Evolutionary conservation across 2,888 invertebrate genomes (phyloP), one percentile per base, ranked within the genome.

Genomic region (Drosophila limbata): DNA sequence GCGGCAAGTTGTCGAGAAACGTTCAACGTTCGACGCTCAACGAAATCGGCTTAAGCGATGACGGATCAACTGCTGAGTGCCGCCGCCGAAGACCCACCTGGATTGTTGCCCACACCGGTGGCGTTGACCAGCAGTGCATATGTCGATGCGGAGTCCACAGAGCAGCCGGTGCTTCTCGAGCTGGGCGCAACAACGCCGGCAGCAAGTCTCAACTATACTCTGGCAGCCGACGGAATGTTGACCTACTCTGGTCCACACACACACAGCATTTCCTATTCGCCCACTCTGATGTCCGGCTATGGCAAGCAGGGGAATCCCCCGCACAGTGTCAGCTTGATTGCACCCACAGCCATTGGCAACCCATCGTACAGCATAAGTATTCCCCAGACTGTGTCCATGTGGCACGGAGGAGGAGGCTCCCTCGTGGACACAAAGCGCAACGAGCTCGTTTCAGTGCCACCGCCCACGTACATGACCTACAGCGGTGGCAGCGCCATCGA

Each of bases 331-430:
- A 63, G 31, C 37, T 11, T 74, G 51, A 53, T 79, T 11, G 15
- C 48, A 8, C 37, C 74, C 15, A 15, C 74, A 11, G n/a, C 8
- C n/a, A 57, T 73, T 8, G 52, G 60, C 39, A 44, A 47, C 31
- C 31, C 70, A 6, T 28, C 73, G 19, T 79, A 77, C 53, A 74
- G 80, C 67, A 61, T 86, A 44, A 85, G 83, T 47, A 89, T 92
- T 55, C 91, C 91, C 4, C 92, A 92, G 67, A 82, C 90, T 0
- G 91, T 92, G 15, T 89, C 89, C 59, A 83, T 89, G 68, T 92
- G 92, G 92, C 79, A 82, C 17, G 70, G 74, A 1, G 59, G 69
- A 6, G 59, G 69, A 6, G 71, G 64, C 3, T 13, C 55, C 3
- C 52, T 57, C 25, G 44, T 65, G 6, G 79, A 86, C 0, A 31